A percentile compares a stretch with the other conserved stretches of the same genome.
These are phyloP conservation scores for Nothura maculosa DNA, from an alignment of 2,797 vertebrate species.

Conservation along the genomic window DNA sequence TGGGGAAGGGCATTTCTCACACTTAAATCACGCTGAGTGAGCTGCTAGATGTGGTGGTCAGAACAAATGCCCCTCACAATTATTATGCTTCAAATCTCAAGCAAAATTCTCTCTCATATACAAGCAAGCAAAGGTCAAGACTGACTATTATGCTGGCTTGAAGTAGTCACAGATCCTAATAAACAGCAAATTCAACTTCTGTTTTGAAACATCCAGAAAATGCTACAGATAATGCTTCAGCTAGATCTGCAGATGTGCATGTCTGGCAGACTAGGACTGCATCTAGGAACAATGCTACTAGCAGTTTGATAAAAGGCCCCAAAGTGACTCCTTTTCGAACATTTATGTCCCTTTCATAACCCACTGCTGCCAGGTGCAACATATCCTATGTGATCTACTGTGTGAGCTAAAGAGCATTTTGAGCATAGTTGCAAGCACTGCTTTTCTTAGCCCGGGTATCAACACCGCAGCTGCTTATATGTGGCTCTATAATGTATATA, in stretches of 20 bases:
- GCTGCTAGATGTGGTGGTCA: not conserved
- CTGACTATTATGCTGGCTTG: not conserved
- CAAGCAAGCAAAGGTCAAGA: constrained; percentile 16
- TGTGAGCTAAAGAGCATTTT: not conserved
- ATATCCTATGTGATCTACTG: not conserved
- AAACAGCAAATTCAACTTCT: not conserved
- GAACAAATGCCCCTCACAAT: constrained; percentile 41
- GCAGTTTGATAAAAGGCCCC: not conserved
- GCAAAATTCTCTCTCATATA: constrained; percentile 35
- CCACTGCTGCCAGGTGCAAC: not conserved
- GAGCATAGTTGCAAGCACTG: not conserved
- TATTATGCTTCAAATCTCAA: constrained; percentile 38
- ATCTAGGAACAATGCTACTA: constrained; percentile 23
- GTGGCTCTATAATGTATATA: constrained; percentile 31
- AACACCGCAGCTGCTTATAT: constrained; percentile 8
- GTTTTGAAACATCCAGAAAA: not conserved
- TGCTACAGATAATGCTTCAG: not conserved
- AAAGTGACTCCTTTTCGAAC: not conserved
- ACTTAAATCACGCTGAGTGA: constrained; percentile 6
- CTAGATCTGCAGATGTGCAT: not conserved
- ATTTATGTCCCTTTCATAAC: not conserved
- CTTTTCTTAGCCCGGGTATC: constrained; percentile 11
- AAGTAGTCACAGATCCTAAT: not conserved
- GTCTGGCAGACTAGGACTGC: not conserved
- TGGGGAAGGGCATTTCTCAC: constrained; percentile 57